Base-by-base conservation (phyloP, 2,113 vertebrate species). In the Xenopus tropicalis region DNA sequence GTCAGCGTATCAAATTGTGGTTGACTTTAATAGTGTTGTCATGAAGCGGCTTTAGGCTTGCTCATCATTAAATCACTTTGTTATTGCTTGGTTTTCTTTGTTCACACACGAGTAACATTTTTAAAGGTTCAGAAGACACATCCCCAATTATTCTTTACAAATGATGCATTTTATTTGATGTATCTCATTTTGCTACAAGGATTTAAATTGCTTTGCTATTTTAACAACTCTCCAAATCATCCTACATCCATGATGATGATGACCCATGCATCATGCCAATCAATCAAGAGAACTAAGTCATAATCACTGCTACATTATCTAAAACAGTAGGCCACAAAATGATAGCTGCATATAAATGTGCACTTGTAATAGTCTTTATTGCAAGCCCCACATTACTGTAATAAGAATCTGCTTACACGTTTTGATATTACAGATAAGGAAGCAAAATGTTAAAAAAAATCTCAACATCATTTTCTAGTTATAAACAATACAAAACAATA, bases 161-260 rank as follows among this genome's bases (percentile, higher is more conserved):
- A 76, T 56, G 46, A 59, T 69, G 73, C 43, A 69, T 76, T 59
- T 63, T 61, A 54, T 75, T 75, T 75, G 73, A 69, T 75, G 68
- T 69, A 69, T 59, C 46, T 68, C 57, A 43, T 75, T 62, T 52
- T 62, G 66, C 56, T 75, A 69, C 66, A 75, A 51, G 24, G 16
- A 57, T 75, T 52, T 68, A 75, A 75, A 75, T 69, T 69, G 66
- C 14, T 25, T 62, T 22, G 51, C 58, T 69, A 24, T 75, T 74
- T 42, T 62, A 75, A 75, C 66, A 75, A 62, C 57, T 54, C 66
- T 75, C 25, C 66, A 69, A 75, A 75, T 75, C 46, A 74, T 52
- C 56, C 54, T 46, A 23, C 57, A 63, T 42, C 66, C 25, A 69
- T 69, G 58, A 75, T 75, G 66, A 69, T 52, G 69, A 69, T 76